phyloP scores from a whole-genome alignment of 1,140 invertebrate genomes.

The Panagrolaimus sp. region DNA sequence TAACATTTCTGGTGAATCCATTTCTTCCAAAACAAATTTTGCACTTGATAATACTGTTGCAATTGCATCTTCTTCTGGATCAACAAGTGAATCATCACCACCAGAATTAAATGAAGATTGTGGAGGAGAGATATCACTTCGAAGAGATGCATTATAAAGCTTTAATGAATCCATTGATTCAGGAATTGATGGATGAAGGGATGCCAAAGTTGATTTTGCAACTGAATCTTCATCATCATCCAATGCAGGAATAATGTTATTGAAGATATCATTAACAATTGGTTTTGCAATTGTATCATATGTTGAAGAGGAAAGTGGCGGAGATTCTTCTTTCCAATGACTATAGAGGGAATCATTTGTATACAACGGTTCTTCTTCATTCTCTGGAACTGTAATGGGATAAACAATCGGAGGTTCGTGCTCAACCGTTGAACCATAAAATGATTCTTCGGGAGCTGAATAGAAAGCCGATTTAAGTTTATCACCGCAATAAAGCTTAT shows the following conservation, averaged over 20 bases:
- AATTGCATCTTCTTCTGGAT: not conserved
- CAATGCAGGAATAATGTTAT: not conserved
- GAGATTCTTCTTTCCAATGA: not conserved
- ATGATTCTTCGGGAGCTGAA: not conserved
- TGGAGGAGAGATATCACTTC: not conserved
- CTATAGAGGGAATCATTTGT: not conserved
- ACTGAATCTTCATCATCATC: not conserved
- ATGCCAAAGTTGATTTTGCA: not conserved
- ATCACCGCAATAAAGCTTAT: constrained; percentile 5
- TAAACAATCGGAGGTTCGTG: not conserved
- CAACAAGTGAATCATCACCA: no score
- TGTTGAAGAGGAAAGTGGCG: not conserved
- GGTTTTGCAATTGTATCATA: constrained; percentile 7
- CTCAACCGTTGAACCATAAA: not conserved
- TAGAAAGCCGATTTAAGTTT: constrained; percentile 5
- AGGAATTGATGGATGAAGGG: not conserved
- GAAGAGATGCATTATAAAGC: not conserved
- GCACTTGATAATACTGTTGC: constrained; percentile 6
- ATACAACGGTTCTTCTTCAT: not conserved
- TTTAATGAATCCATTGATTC: constrained; percentile 4
- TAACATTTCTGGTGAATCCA: not conserved
- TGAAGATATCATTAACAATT: constrained; percentile 8
- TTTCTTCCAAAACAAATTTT: constrained; percentile 1
- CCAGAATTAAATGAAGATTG: no score
- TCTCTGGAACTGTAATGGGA: not conserved